Conservation (phyloP, 2,888 invertebrate species). For the Alviniconcha strummeri region DNA sequence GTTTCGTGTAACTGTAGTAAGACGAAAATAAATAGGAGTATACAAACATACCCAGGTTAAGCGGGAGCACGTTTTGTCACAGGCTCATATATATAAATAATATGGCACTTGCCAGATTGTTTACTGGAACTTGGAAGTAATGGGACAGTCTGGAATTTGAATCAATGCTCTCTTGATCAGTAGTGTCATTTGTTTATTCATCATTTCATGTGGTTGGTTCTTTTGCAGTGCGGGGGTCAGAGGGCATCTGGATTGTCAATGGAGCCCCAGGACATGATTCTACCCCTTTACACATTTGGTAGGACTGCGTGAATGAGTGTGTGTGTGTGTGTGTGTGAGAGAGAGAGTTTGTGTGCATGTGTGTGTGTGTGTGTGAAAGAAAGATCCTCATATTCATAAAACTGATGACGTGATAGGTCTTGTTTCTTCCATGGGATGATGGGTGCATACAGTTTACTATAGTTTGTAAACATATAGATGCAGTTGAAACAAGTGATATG, state of each 20-base stretch:
- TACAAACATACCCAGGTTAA: no score
- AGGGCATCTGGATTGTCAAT: slow-evolving; percentile 39
- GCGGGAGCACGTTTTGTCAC: no score
- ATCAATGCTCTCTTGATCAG: background rate
- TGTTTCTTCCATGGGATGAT: background rate
- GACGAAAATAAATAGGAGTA: no score
- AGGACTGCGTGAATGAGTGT: background rate
- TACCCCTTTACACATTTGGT: slow-evolving; percentile 10
- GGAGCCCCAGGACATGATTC: slow-evolving; percentile 28
- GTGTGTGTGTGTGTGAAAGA: background rate
- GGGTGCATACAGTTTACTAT: background rate
- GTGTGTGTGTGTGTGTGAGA: background rate
- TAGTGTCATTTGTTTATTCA: background rate
- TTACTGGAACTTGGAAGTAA: no score
- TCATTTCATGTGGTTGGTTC: background rate
- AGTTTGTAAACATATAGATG: background rate
- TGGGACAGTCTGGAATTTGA: no score
- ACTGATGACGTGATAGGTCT: background rate
- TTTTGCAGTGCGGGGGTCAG: slow-evolving; percentile 38
- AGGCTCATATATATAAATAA: no score
- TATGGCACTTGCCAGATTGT: no score
- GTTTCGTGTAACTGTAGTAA: no score
- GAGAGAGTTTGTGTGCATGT: background rate
- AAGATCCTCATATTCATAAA: background rate
- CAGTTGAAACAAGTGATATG: background rate